A percentile compares a stretch with the other conserved stretches of the same genome.
Evolutionary conservation across 2,888 invertebrate species (phyloP).

Genomic region (Portevinia maculata): DNA sequence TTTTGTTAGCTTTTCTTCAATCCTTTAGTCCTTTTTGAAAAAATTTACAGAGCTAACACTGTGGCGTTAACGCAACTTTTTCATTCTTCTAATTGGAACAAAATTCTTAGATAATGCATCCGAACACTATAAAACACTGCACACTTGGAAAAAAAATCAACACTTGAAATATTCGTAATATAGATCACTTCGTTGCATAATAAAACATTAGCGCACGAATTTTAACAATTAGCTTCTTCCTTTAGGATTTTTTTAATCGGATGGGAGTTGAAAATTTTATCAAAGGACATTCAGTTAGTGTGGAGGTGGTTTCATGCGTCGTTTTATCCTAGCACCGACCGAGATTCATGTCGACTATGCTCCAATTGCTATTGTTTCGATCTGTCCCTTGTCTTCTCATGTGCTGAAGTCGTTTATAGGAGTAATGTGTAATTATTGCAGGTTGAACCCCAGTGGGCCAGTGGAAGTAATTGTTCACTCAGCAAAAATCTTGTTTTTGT

Average conservation of each 20-base stretch:
- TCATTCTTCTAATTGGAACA: constrained; percentile 10
- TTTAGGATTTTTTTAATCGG: constrained; percentile 9
- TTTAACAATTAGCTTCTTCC: not conserved
- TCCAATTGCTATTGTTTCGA: constrained; percentile 34
- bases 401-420: constrained; percentile 18
- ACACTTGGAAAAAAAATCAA: not conserved
- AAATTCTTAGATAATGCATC: constrained; percentile 24
- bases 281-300: constrained; percentile 9
- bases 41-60: constrained; percentile 6
- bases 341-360: constrained; percentile 8
- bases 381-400: constrained; percentile 13
- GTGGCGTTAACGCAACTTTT: constrained; percentile 42
- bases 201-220: not conserved
- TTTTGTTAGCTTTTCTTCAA: constrained; percentile 13
- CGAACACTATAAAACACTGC: not conserved
- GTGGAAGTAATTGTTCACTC: constrained; percentile 29
- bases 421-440: constrained; percentile 33
- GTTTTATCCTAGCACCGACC: constrained; percentile 15
- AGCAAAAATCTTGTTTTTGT: constrained; percentile 2
- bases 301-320: constrained; percentile 5
- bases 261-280: constrained; percentile 16
- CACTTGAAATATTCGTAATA: not conserved
- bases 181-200: not conserved
- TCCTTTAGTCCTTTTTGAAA: not conserved
- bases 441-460: constrained; percentile 37